These are phyloP conservation scores for Takifugu bimaculatus DNA, from an alignment of 2,113 vertebrate genomes.

Conservation along the genomic window DNA sequence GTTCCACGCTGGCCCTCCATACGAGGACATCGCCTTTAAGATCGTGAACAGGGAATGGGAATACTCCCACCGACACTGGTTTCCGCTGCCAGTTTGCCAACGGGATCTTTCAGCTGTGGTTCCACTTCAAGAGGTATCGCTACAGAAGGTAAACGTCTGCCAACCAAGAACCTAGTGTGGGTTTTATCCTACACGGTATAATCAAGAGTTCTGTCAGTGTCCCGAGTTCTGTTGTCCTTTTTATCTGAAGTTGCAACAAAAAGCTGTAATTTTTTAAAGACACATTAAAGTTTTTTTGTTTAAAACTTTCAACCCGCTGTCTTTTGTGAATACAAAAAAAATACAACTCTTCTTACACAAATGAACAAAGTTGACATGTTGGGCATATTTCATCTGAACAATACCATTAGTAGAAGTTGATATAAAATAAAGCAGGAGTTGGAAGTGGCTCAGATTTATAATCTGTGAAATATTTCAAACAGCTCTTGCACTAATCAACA, in stretches of 20 bases:
- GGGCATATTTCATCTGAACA: not conserved
- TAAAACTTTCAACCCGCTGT: too few species aligned
- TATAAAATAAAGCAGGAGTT: constrained; percentile 20
- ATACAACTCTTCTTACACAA: too few species aligned
- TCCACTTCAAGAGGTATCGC: constrained; percentile 96
- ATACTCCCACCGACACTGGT: constrained; percentile 92
- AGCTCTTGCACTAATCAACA: constrained; percentile 21
- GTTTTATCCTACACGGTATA: too few species aligned
- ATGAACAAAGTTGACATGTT: too few species aligned
- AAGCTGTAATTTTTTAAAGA: constrained; percentile 7
- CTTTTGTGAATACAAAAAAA: too few species aligned
- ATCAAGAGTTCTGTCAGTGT: not conserved
- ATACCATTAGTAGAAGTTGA: constrained; percentile 23
- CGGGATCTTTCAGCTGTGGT: constrained; percentile 98
- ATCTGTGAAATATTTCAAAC: constrained; percentile 9
- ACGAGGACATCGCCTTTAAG: constrained; percentile 98
- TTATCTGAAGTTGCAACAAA: not conserved
- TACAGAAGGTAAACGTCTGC: constrained; percentile 80
- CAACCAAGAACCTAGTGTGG: too few species aligned
- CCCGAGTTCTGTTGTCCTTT: constrained; percentile 14
- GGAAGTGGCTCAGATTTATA: constrained; percentile 35
- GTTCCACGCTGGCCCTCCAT: constrained; percentile 93
- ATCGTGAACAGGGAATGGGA: constrained; percentile 97
- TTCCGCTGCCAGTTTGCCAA: constrained; percentile 99
- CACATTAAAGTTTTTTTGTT: constrained; percentile 53